phyloP scores from a whole-genome alignment of 37 sponge, comb jelly and placozoan species.

The Eunapius fragilis region DNA sequence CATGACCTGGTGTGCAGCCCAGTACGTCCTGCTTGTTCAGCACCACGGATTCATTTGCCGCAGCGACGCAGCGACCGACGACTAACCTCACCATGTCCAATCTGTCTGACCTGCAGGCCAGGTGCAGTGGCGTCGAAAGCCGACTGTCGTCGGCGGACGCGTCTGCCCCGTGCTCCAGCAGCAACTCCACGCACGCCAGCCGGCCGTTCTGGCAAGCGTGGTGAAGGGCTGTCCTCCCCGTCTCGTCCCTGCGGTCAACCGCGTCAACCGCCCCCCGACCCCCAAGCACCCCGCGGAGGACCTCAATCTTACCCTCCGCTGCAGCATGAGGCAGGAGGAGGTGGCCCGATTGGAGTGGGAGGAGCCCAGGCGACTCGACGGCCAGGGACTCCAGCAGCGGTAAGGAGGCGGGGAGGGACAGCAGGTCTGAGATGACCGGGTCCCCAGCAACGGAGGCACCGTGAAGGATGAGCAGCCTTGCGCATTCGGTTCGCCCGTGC shows the following conservation, averaged over 20 bases:
- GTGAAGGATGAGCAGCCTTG: constrained; percentile 32
- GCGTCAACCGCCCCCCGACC: constrained; percentile 3
- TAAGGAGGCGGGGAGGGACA: neutral
- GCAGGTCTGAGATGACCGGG: neutral
- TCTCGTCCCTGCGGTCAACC: constrained; percentile 19
- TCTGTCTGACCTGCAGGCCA: constrained; percentile 30
- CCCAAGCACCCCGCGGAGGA: neutral
- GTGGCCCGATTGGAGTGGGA: neutral
- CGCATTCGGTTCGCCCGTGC: constrained; percentile 35
- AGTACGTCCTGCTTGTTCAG: constrained; percentile 8
- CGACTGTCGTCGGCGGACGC: neutral
- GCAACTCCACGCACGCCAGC: neutral
- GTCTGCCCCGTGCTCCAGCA: constrained; percentile 28
- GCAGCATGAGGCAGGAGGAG: constrained; percentile 8
- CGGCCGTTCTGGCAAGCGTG: constrained; percentile 23
- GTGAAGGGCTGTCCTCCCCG: constrained; percentile 53
- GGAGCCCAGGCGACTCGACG: neutral
- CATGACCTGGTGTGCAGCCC: constrained; percentile 17
- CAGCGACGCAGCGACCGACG: neutral
- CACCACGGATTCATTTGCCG: neutral
- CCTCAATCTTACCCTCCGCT: neutral
- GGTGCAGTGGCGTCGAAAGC: constrained; percentile 47
- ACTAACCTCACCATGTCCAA: neutral
- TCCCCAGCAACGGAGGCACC: constrained; percentile 27
- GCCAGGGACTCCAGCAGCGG: neutral